Base-by-base conservation (phyloP, 2,888 invertebrate genomes). In the Leptinotarsa haldemani region DNA sequence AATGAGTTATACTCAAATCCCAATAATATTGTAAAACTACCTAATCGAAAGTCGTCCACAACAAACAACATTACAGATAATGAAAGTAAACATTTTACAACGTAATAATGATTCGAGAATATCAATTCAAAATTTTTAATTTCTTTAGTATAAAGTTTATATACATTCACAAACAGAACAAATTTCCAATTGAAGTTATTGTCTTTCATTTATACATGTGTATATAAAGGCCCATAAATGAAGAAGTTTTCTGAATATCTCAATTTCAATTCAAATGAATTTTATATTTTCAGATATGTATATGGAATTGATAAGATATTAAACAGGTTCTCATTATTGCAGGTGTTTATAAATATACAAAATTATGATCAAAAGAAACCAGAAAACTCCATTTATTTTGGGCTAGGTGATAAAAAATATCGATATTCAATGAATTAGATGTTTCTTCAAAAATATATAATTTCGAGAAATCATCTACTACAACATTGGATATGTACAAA, bases 401-500 rank as follows among this genome's bases (percentile, higher is more conserved):
- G 18, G 68, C 58, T 4, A 53, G 7, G 46, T 68, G 56, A 68
- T 56, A 56, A 22, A 56, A 40, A 56, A 56, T 68, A 53, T 68
- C 1, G 15, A 68, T 56, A 22, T 68, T 68, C 16, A 18, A 67
- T 56, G 46, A 30, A 18, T 56, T 20, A 69, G 70, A 69, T 72
- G 73, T 64, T 77, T 77, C 74, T 77, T 78, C 74, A 78, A 79
- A 78, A 77, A 80, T 78, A 76, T 75, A 78, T 74, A 65, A 77
- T 79, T 77, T 78, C 74, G 73, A 80, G 73, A 77, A 77, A 78
- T 78, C 75, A 75, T 73, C 76, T 70, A 68, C 74, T 76, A 77
- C 75, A 71, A 78, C 74, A 76, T 76, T 77, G 71, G 77, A 79
- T 84, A 84, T 83, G 80, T 83, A 83, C 82, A 82, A 83, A 75